Evolutionary conservation across 2,888 invertebrate genomes (phyloP).

Genomic region (Pyrgus malvae): DNA sequence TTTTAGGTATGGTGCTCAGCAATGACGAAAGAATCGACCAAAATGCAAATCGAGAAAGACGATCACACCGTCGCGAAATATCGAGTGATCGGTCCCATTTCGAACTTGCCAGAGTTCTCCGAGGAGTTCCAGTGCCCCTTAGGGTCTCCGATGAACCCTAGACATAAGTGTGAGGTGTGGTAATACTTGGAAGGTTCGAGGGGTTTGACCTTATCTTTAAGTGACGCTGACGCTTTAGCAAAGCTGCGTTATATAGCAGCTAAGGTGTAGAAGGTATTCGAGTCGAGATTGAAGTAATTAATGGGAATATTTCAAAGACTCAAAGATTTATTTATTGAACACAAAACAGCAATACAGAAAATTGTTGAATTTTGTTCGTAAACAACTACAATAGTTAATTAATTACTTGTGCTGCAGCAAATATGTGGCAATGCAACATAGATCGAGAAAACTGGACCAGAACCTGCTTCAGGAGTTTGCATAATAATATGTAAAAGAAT

Average conservation of each 20-base stretch:
- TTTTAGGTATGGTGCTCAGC: slow-evolving; percentile 97
- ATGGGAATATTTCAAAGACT: background rate
- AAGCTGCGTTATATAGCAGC: slow-evolving; percentile 34
- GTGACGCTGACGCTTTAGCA: slow-evolving; percentile 36
- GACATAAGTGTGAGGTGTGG: slow-evolving; percentile 94
- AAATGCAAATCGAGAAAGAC: slow-evolving; percentile 95
- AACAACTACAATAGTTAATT: no score
- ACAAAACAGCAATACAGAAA: no score
- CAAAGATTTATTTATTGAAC: background rate
- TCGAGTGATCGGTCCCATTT: slow-evolving; percentile 92
- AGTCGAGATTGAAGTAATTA: slow-evolving; percentile 6
- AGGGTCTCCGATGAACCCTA: slow-evolving; percentile 92
- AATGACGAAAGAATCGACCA: slow-evolving; percentile 91
- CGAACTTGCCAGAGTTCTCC: slow-evolving; percentile 92
- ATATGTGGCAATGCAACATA: no score
- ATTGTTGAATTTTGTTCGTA: no score
- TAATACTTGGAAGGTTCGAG: slow-evolving; percentile 55
- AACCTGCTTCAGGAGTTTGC: no score
- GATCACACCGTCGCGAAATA: slow-evolving; percentile 94
- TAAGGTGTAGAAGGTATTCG: slow-evolving; percentile 13
- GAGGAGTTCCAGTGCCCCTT: slow-evolving; percentile 88
- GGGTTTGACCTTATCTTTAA: slow-evolving; percentile 14
- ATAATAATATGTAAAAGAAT: no score
- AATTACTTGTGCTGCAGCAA: no score
- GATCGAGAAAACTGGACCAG: no score